Percentiles rank a stretch among this genome's conserved stretches.
Conservation (phyloP, 2,888 invertebrate species). For the Kuschelorhynchus macadamiae region DNA sequence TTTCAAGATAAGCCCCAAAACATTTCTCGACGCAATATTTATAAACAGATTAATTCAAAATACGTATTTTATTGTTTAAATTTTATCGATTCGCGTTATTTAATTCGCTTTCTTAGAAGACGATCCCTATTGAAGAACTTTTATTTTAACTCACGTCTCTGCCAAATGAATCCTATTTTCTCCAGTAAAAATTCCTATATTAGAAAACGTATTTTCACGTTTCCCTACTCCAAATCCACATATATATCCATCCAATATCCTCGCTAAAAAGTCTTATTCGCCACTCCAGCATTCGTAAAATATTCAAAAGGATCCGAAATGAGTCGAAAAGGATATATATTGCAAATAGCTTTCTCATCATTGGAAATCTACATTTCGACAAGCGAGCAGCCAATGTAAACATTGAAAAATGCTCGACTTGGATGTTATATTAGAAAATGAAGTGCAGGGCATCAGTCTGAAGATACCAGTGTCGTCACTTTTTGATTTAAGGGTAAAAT, state of each 20-base stretch:
- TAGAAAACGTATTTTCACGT: slow-evolving; percentile 36
- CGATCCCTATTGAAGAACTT: neutral
- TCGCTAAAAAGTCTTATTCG: slow-evolving; percentile 45
- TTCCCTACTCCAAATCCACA: slow-evolving; percentile 37
- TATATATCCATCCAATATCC: slow-evolving; percentile 37
- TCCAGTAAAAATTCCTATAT: too few species aligned
- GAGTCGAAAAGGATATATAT: slow-evolving; percentile 59
- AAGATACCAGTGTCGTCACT: slow-evolving; percentile 16
- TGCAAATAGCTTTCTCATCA: slow-evolving; percentile 66
- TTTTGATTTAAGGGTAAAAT: too few species aligned
- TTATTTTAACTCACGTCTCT: neutral
- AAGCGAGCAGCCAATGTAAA: slow-evolving; percentile 66
- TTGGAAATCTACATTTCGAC: slow-evolving; percentile 67
- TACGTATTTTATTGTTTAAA: too few species aligned
- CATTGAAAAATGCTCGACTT: slow-evolving; percentile 68
- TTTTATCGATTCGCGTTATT: too few species aligned
- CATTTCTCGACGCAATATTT: too few species aligned
- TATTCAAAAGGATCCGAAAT: slow-evolving; percentile 49
- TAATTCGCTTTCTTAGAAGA: too few species aligned
- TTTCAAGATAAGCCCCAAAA: too few species aligned
- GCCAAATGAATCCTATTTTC: neutral
- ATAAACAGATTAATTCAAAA: too few species aligned
- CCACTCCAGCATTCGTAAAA: slow-evolving; percentile 45
- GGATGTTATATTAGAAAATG: slow-evolving; percentile 64
- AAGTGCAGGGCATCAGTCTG: slow-evolving; percentile 38